Percentiles rank a stretch among this genome's conserved stretches.
Evolutionary conservation across 2,113 vertebrate genomes (phyloP).

Genomic region (Alaudala cheleensis): DNA sequence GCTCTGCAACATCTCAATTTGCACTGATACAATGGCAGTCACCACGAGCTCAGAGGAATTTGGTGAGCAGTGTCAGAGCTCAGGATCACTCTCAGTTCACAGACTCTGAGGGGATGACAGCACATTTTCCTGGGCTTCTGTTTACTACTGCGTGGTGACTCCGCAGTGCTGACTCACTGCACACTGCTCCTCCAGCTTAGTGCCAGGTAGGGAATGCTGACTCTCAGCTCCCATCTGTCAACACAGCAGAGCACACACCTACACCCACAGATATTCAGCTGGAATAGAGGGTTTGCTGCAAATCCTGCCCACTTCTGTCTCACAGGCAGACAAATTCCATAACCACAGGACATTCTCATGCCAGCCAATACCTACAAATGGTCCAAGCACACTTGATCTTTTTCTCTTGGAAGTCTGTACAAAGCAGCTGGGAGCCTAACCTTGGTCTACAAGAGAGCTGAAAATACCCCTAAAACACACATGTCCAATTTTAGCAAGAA

Average conservation of each 20-base stretch:
- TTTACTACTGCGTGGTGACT: neutral
- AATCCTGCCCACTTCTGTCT: neutral
- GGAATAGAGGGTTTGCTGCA: neutral
- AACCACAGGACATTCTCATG: neutral
- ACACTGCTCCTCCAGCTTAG: neutral
- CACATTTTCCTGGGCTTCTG: neutral
- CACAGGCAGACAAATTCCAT: neutral
- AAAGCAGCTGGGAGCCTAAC: neutral
- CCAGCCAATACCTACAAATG: neutral
- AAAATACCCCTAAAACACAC: neutral
- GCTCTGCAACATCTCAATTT: neutral
- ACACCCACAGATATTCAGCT: neutral
- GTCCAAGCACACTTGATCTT: neutral
- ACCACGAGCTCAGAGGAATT: neutral
- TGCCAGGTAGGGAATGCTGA: neutral
- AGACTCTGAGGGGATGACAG: neutral
- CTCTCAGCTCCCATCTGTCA: neutral
- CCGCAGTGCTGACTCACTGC: neutral
- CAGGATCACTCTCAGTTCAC: neutral
- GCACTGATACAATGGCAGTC: neutral
- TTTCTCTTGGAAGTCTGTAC: neutral
- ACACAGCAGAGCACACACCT: neutral
- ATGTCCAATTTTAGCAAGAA: neutral
- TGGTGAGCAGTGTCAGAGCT: neutral
- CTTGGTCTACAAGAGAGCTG: neutral